Conservation (phyloP, 2,888 invertebrate genomes). For the Caenorhabditis parvicauda region DNA sequence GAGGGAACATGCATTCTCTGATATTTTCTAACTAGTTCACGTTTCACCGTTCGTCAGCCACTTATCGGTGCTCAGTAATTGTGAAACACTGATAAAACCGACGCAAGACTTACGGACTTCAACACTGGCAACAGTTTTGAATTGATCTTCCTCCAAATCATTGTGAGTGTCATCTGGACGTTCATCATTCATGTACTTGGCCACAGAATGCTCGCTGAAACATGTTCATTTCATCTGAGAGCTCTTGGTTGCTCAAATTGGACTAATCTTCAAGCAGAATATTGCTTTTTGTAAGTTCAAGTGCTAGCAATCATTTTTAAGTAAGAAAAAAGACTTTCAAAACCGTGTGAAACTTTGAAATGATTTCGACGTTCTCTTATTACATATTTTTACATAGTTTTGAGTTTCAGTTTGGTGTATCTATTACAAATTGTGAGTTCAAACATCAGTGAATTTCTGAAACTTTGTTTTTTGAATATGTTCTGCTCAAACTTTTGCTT, state of each 20-base stretch:
- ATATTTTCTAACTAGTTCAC: too few species aligned
- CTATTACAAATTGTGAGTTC: background rate
- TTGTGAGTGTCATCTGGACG: constrained; percentile 23
- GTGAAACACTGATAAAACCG: background rate
- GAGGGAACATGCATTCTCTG: too few species aligned
- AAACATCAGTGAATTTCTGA: background rate
- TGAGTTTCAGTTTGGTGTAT: too few species aligned
- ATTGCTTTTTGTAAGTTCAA: background rate
- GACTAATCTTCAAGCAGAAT: background rate
- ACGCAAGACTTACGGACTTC: constrained; percentile 19
- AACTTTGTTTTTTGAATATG: too few species aligned
- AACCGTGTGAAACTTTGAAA: too few species aligned
- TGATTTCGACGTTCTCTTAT: too few species aligned
- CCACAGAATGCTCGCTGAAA: constrained; percentile 25
- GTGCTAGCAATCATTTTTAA: background rate
- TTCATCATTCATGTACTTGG: constrained; percentile 25
- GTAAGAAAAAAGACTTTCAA: background rate
- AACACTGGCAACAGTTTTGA: constrained; percentile 24
- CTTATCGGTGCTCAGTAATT: too few species aligned
- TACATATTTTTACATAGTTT: too few species aligned
- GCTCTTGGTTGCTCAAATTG: background rate
- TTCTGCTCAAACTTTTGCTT: too few species aligned
- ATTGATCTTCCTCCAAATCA: constrained; percentile 20
- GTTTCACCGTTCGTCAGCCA: too few species aligned
- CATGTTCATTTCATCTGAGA: background rate